Percentiles rank a stretch among this genome's conserved stretches.
Conservation (phyloP, 2,113 vertebrate genomes). For the Xenopus tropicalis region UCB_Xtro_10.0 CM004443.2:76048501-76049000, state of each 20-base stretch:
- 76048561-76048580: conserved; percentile 33
- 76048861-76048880: too few relatives aligned
- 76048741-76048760: not conserved
- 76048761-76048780: too few relatives aligned
- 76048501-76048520: not conserved
- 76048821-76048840: too few relatives aligned
- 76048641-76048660: conserved; percentile 49
- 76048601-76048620: not conserved
- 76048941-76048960: too few relatives aligned
- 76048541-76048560: conserved; percentile 18
- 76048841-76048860: too few relatives aligned
- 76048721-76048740: conserved; percentile 12
- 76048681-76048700: conserved; percentile 47
- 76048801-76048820: too few relatives aligned
- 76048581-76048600: conserved; percentile 28
- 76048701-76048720: conserved; percentile 50
- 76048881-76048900: too few relatives aligned
- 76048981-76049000: not conserved
- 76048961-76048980: not conserved
- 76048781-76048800: too few relatives aligned
- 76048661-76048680: conserved; percentile 46
- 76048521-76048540: conserved; percentile 14
- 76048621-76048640: conserved; percentile 39
- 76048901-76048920: too few relatives aligned
- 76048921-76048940: too few relatives aligned